Base-by-base conservation (phyloP, 1,140 invertebrate species). In the Apocrypta bakeri region DNA sequence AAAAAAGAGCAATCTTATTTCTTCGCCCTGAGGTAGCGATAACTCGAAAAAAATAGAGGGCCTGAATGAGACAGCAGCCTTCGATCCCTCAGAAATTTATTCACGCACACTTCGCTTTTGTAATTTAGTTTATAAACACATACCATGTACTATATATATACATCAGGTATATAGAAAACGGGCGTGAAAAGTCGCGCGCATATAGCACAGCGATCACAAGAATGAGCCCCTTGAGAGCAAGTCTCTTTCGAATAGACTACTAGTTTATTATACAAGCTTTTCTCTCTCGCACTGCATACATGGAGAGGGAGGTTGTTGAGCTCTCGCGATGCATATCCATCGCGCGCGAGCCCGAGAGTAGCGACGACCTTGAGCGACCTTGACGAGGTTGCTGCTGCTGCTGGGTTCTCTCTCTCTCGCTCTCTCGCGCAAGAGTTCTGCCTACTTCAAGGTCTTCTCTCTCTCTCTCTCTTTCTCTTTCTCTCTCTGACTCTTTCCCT, bases 311-410 rank as follows among this genome's bases (percentile, higher is more conserved):
- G 88, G 87, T 88, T 86, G 86, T 87, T 88, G 87, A 24, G 78
- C 78, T 72, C 78, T 72, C 37, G 33, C 11, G 79, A 56, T 56
- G 48, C 64, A 66, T 42, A 56, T 69, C 66, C 81, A 83, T 85
- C 84, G 83, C 79, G 84, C 84, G 84, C 85, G 24, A 21, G 25
- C 12, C 9, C 25, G 66, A 29, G 78, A n/a, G 85, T 76, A 85
- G 84, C 87, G 85, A 84, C 88, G 89, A 90, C 89, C 89, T 90
- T 90, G 89, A 86, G 76, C 88, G 89, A 90, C 89, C 89, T 90
- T 90, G 89, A 87, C 86, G 82, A 83, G 71, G 33, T 21, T 42
- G 79, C 33, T 48, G 71, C 24, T 21, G 61, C 42, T 77, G 79
- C 63, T 66, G 37, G 48, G 37, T 25, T 21, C 61, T 66, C 66